Base-by-base conservation (phyloP, 2,888 invertebrate species). In the Drosophila sordidapex region DNA sequence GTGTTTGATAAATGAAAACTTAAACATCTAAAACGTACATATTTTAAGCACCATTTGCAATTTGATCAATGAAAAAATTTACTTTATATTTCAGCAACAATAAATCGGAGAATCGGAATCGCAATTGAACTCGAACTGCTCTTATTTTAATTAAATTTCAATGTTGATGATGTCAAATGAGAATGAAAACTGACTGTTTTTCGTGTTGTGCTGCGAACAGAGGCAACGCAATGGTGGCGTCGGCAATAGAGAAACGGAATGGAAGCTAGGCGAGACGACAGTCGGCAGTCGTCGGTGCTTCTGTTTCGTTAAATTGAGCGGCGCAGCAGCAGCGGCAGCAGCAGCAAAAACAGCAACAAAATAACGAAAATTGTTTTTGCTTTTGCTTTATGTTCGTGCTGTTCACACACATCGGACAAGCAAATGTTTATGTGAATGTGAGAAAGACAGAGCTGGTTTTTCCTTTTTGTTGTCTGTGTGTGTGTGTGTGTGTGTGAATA, bases 101-200 rank as follows among this genome's bases (percentile, higher is more conserved):
- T 46, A 56, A 46, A 65, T 67, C 63, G 54, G 51, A 33, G 57
- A 49, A 63, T 60, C 51, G 56, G 27, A 57, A 78, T 74, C 63
- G 48, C 43, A 77, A 74, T 78, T 71, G 59, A 78, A 74, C 77
- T 74, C 54, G 52, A 67, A 71, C 70, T 78, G 81, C 74, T 82
- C 76, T 87, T 76, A 68, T 81, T 81, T 86, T 84, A 83, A 89
- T 89, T 87, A 67, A 89, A 79, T 87, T 86, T 82, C 83, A 84
- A 85, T 88, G 90, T 82, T 88, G 90, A 89, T 91, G 90, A 91
- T 91, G 91, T 90, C 90, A 90, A 91, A 91, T 89, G 84, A 90
- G 87, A 87, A 87, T 88, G 83, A 88, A 87, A 89, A 87, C 88
- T 88, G 87, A 84, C 83, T 86, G 87, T 81, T 81, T 86, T 86